Base-by-base conservation (phyloP, 2,113 vertebrate genomes). In the Hippocampus guttulatus region DNA sequence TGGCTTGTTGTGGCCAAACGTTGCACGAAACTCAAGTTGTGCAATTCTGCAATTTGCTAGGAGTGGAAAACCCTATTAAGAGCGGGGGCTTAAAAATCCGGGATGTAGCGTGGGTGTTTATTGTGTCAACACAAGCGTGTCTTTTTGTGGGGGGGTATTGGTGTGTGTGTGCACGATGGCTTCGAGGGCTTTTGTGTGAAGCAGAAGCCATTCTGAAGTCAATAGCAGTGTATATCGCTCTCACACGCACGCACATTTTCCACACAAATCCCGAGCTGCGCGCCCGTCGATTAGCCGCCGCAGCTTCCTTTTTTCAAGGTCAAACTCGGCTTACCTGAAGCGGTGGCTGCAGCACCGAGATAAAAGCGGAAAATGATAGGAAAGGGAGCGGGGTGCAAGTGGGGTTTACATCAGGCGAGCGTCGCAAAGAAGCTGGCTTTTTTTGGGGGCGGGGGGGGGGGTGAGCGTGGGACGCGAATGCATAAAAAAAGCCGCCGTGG, bases 251-350 rank as follows among this genome's bases (percentile, higher is more conserved):
- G 60, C 70, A 65, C 66, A 64, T 41, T 58, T 38, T 66, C 72
- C 57, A 76, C 68, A 70, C 63, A 70, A 33, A 64, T 70, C 52
- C 5, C 18, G 73, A 68, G 76, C 80, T 45, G 60, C 45, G 68
- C 10, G 67, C 49, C 21, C 16, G 47, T 51, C 47, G 47, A 84
- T 87, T 77, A 85, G 55, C 73, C 9, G 7, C 71, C 10, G 71
- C 69, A 7, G 74, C 40, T 79, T 70, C 73, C 74, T 80, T 70
- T 49, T 75, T 74, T 84, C 84, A 88, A 88, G 84, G 87, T 88
- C 83, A 84, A 64, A 74, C 76, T 27, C 21, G 0, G 79, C 76
- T 85, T 67, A 85, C 82, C 64, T 80, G 66, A 21, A 83, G 82
- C 71, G 40, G 57, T 69, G 54, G 76, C 86, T 86, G 82, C 77